Evolutionary conservation across 2,113 vertebrate species (phyloP).

Genomic region (Nymphicus hollandicus): DNA sequence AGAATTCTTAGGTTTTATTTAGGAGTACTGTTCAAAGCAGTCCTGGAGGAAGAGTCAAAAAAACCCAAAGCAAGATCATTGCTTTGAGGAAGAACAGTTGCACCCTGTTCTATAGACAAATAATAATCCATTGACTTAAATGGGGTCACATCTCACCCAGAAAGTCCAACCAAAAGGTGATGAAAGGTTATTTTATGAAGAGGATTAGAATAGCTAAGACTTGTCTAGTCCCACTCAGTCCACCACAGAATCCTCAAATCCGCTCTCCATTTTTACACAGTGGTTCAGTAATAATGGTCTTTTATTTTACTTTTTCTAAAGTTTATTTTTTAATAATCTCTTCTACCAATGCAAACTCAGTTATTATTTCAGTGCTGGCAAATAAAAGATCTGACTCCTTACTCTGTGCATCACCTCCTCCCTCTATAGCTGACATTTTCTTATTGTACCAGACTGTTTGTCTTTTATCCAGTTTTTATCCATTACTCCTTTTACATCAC

Average conservation of each 20-base stretch:
- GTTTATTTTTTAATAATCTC: background rate
- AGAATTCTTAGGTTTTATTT: background rate
- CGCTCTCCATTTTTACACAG: background rate
- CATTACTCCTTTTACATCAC: background rate
- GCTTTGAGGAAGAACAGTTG: background rate
- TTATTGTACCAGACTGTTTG: background rate
- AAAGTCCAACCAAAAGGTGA: background rate
- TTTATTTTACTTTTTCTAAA: background rate
- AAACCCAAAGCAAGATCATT: background rate
- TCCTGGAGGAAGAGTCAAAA: background rate
- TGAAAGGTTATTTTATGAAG: background rate
- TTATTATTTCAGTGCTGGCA: background rate
- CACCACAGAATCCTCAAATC: background rate
- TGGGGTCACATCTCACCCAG: background rate
- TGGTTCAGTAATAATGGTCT: background rate
- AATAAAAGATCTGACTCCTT: background rate
- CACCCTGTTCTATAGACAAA: background rate
- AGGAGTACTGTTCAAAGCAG: background rate
- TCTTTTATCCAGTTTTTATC: background rate
- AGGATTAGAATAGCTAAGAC: background rate
- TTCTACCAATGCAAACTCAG: background rate
- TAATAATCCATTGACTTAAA: background rate
- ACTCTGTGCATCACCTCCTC: background rate
- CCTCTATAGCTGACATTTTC: background rate
- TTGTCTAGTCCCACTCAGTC: background rate